These are phyloP conservation scores for Acanthis flammea DNA, from an alignment of 2,797 vertebrate genomes.

Conservation along the genomic window DNA sequence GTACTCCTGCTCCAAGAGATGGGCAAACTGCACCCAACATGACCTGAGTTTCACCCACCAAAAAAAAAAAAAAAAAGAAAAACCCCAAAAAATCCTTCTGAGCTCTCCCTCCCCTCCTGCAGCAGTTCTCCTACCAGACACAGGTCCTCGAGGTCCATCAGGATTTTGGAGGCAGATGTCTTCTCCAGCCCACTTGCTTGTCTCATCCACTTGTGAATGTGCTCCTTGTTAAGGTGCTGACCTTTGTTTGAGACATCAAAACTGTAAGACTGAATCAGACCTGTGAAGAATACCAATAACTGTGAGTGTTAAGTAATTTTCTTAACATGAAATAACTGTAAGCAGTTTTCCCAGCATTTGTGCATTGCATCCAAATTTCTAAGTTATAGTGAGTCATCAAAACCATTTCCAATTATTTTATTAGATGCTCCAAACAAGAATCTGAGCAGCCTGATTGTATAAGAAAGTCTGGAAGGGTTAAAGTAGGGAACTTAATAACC, in stretches of 20 bases:
- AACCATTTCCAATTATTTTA: not conserved
- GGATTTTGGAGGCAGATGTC: not conserved
- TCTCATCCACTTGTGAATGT: not conserved
- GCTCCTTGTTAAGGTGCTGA: not conserved
- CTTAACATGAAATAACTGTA: not conserved
- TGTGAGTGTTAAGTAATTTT: not conserved
- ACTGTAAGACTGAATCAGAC: constrained; percentile 26
- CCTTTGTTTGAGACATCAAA: not conserved
- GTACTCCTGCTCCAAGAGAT: not conserved
- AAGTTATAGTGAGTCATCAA: not conserved
- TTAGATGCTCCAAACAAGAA: not conserved
- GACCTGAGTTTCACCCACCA: not conserved
- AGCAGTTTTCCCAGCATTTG: not conserved
- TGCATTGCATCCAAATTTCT: not conserved
- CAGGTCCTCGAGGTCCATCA: not conserved
- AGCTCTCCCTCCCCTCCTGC: not conserved
- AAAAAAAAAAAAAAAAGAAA: not conserved
- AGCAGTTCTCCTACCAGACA: not conserved
- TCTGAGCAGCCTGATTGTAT: accelerated
- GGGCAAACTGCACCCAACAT: not conserved
- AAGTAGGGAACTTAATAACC: not conserved
- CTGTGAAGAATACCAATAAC: constrained; percentile 27
- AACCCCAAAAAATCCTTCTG: not conserved
- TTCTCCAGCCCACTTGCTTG: constrained; percentile 6
- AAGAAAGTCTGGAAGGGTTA: not conserved